Evolutionary conservation across 2,113 vertebrate species (phyloP), one percentile per base, ranked within the genome.

Genomic region (Crotalus horridus): DNA sequence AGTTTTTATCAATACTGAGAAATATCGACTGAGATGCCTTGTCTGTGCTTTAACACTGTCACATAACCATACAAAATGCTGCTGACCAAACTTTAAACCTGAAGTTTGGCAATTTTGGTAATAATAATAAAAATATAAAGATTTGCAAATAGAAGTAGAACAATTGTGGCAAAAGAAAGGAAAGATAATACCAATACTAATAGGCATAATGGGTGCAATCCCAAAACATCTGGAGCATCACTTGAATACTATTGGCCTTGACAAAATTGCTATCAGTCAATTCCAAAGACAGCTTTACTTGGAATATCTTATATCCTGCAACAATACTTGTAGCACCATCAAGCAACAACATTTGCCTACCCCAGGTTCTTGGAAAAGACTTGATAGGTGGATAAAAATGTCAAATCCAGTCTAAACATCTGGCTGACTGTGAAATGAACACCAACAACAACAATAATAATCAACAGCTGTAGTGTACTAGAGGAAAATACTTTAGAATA

Each of bases 11-110:
- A 64, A 24, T 46, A 39, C 90, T 55, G 91, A 58, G 1, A 29
- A 43, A 89, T 2, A 92, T 69, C 55, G 0, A 0, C 0, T 0
- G 3, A 24, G 29, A 23, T 46, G 46, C 23, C 24, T 43, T 21
- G 5, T 10, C 23, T 56, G 56, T 89, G 55, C 4, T 54, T 48
- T 26, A 64, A 51, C 10, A 81, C 33, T 5, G 0, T 81, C 17
- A 81, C 8, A 23, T 81, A 33, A 10, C 58, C 8, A 51, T n/a
- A 74, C 39, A 1, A 48, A 54, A 48, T 64, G 69, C 54, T 24
- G 69, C 15, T 69, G n/a, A 87, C 81, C 46, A 54, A 23, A n/a
- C 69, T 46, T 54, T 90, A 69, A 69, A 17, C 8, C 9, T 61
- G 69, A 46, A 12, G 11, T 89, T 58, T 58, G 55, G n/a, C 23